Evolutionary conservation across 2,113 vertebrate genomes (phyloP).

Genomic region (Macrotus californicus): DNA sequence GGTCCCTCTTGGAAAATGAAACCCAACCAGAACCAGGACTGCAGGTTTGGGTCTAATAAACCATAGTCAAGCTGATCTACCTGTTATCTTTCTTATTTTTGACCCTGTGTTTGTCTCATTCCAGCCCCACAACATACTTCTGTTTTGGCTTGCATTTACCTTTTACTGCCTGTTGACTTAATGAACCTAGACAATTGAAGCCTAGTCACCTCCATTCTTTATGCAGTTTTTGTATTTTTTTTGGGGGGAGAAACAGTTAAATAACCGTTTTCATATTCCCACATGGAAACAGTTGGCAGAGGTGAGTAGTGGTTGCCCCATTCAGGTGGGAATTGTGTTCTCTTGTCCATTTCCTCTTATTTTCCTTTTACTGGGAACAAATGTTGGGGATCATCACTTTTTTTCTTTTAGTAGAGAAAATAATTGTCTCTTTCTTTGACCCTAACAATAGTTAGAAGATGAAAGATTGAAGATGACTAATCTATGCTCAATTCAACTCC

Average conservation of each 20-base stretch:
- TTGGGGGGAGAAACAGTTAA: background rate
- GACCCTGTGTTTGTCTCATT: background rate
- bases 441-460: background rate
- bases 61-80: background rate
- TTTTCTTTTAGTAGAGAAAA: constrained; percentile 16
- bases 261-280: background rate
- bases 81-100: background rate
- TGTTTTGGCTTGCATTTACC: background rate
- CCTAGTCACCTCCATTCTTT: background rate
- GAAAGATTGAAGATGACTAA: background rate
- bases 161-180: background rate
- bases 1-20: background rate
- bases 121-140: background rate
- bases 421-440: background rate
- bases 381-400: background rate
- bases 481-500: background rate
- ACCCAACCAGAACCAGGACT: background rate
- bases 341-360: background rate
- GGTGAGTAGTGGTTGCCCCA: background rate
- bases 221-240: background rate
- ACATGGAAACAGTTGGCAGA: background rate
- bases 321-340: background rate
- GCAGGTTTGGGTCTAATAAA: background rate
- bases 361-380: background rate
- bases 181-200: background rate